Evolutionary conservation across 30 jellyfish, hydroid and myxozoan species (phyloP).

Genomic region (Aurelia coerulea): DNA sequence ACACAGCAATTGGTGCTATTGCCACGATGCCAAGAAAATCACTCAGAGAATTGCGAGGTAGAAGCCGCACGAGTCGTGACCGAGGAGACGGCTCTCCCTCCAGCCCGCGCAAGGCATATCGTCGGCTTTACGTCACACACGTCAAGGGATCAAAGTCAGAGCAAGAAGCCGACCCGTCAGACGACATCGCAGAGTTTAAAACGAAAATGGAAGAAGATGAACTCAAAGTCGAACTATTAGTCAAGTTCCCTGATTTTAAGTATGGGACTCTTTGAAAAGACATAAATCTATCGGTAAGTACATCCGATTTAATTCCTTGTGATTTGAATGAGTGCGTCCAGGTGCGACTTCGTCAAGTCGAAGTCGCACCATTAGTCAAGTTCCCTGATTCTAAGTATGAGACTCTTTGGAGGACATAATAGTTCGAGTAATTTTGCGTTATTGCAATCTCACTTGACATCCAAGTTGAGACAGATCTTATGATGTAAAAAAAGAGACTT

Average conservation of each 20-base stretch:
- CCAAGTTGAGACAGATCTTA: too few species aligned
- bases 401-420: too few species aligned
- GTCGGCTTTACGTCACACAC: slow-evolving; percentile 94
- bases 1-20: slow-evolving; percentile 70
- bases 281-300: too few species aligned
- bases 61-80: slow-evolving; percentile 75
- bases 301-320: too few species aligned
- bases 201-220: slow-evolving; percentile 89
- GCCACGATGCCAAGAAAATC: slow-evolving; percentile 72
- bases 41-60: slow-evolving; percentile 77
- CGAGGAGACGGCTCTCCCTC: slow-evolving; percentile 89
- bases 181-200: slow-evolving; percentile 69
- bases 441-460: too few species aligned
- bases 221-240: slow-evolving; percentile 82
- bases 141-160: slow-evolving; percentile 86
- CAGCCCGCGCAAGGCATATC: slow-evolving; percentile 94
- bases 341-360: slow-evolving; percentile 13
- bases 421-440: too few species aligned
- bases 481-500: too few species aligned
- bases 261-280: background rate
- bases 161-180: slow-evolving; percentile 58
- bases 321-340: too few species aligned
- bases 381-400: background rate
- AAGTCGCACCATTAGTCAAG: slow-evolving; percentile 73
- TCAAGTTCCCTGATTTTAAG: slow-evolving; percentile 40